phyloP scores from a whole-genome alignment of 1,140 invertebrate genomes.

The Diabrotica undecimpunctata region DNA sequence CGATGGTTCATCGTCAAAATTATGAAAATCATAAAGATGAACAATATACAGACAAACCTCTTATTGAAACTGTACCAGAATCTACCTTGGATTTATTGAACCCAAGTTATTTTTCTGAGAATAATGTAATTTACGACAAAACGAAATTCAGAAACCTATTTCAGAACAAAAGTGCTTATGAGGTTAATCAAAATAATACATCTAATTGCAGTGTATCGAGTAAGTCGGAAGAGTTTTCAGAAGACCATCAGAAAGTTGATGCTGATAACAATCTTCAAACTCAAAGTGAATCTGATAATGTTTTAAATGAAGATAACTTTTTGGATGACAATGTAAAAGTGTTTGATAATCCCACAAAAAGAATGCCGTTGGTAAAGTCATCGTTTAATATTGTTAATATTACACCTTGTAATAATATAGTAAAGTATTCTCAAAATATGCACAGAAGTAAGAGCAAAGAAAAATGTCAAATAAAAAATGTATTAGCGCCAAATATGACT shows the following conservation, averaged over 20 bases:
- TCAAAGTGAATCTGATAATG: not conserved
- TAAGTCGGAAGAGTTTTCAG: not conserved
- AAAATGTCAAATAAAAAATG: too few species aligned
- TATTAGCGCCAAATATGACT: too few species aligned
- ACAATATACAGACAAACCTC: not conserved
- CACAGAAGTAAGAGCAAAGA: not conserved
- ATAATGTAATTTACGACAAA: not conserved
- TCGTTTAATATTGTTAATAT: conserved; percentile 10
- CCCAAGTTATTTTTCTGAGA: not conserved
- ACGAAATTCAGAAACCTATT: not conserved
- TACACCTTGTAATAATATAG: not conserved
- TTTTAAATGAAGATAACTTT: not conserved
- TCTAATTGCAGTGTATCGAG: not conserved
- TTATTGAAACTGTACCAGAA: not conserved
- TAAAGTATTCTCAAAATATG: conserved; percentile 4
- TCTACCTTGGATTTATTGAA: not conserved
- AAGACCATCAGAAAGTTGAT: not conserved
- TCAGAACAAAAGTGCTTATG: not conserved
- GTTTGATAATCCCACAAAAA: not conserved
- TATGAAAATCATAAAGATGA: not conserved
- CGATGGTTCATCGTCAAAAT: not conserved
- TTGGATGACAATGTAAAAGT: not conserved
- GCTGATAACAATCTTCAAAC: not conserved
- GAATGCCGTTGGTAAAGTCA: not conserved
- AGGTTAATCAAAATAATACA: not conserved